Evolutionary conservation across 2,113 vertebrate species (phyloP), one percentile per base, ranked within the genome.

Genomic region (Natator depressus): DNA sequence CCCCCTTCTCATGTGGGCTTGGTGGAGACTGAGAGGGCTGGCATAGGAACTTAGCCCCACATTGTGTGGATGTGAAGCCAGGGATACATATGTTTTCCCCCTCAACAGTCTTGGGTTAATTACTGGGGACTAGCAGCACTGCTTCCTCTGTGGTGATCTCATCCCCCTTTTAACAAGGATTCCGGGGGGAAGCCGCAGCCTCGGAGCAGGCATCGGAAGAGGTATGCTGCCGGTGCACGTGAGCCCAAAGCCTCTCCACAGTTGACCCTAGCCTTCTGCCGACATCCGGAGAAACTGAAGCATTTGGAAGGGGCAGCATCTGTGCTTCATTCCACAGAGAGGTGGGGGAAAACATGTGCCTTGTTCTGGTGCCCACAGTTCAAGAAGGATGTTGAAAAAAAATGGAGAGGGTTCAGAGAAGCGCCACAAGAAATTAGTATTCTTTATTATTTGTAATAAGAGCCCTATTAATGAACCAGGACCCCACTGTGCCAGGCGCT

Each of bases 41-140:
- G 72, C 12, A 11, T 76, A 76, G 20, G 25, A 78, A 78, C 42
- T 29, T 29, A 47, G 42, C 24, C 24, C 42, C 42, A 78, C 12
- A 6, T 46, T 78, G 42, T 29, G 22, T 25, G 72, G 72, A 24
- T 76, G 20, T 69, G 62, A 69, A 16, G 62, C 62, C 62, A 25
- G 38, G 24, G 42, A 76, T 46, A 13, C 22, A 24, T 13, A 46
- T 19, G 5, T n/a, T 42, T 5, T n/a, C 62, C 25, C 51, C 54
- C n/a, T 83, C 2, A 0, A 0, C 20, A 49, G 10, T 10, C 79
- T 14, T 1, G 0, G 10, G 12, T 51, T 72, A 75, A 50, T 89
- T 53, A 29, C 13, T 1, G 1, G 29, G 13, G 87, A 47, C 16
- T 35, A 49, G 4, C 89, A 82, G 46, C 0, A 1, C 22, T 46